phyloP scores from a whole-genome alignment of 64 coral and sea anemone genomes.

The Stichodactyla helianthus region DNA sequence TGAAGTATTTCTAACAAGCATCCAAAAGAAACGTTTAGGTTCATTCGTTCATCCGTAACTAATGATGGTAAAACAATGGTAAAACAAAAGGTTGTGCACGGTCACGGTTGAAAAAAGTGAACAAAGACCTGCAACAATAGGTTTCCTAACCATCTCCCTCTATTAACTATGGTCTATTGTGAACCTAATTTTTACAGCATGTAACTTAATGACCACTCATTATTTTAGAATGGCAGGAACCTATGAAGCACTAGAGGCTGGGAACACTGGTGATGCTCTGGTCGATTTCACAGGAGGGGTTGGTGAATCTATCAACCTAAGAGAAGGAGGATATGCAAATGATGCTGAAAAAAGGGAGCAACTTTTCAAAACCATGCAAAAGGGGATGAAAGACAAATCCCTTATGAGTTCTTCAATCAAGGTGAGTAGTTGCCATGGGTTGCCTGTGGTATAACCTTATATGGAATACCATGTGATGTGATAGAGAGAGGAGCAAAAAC shows the following conservation, averaged over 20 bases:
- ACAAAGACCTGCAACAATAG: too few relatives aligned
- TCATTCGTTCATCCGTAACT: too few relatives aligned
- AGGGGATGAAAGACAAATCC: conserved; percentile 66
- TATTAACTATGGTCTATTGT: neutral
- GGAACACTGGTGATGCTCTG: conserved; percentile 91
- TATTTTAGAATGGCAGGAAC: conserved; percentile 76
- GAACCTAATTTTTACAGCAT: too few relatives aligned
- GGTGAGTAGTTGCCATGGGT: conserved; percentile 15
- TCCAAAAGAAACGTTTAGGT: too few relatives aligned
- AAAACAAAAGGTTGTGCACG: too few relatives aligned
- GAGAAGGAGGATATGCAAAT: conserved; percentile 61
- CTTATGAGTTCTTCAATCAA: conserved; percentile 92
- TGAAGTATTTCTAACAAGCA: too few relatives aligned
- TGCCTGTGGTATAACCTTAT: neutral
- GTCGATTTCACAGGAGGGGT: conserved; percentile 93
- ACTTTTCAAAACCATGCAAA: conserved; percentile 82
- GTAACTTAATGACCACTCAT: neutral
- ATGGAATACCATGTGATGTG: too few relatives aligned
- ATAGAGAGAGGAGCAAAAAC: neutral
- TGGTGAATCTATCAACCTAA: conserved; percentile 63
- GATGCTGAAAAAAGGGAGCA: conserved; percentile 64
- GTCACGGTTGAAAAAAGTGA: too few relatives aligned
- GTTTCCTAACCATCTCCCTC: too few relatives aligned
- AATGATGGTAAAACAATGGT: too few relatives aligned
- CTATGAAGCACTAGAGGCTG: conserved; percentile 91